Evolutionary conservation across 2,888 invertebrate genomes (phyloP), one percentile per base, ranked within the genome.

Genomic region (Lathronympha strigana): DNA sequence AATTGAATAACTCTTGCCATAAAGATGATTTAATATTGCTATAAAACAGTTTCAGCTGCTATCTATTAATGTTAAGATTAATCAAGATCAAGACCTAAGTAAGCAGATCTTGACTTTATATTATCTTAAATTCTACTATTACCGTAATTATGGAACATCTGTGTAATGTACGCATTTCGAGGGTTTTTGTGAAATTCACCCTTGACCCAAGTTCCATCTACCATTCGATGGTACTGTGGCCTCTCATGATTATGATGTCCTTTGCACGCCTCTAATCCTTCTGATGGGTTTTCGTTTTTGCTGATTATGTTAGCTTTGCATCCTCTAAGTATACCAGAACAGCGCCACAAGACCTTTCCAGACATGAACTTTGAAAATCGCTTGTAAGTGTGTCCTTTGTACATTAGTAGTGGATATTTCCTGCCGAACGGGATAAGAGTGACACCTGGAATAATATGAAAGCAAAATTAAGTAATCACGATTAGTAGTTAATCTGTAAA

Each of bases 281-380:
- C 63, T 21, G 25, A 45, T 28, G 50, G 64, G 38, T 66, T 67
- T 55, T 69, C 61, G 31, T 50, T 67, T 25, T 15, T 53, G 49
- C 66, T 67, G n/a, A 66, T 47, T 17, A 71, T 54, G 40, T 53
- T 64, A 0, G 72, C 72, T 55, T 66, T 67, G 54, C 72, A 72
- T 8, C 71, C 72, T 17, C 61, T 70, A 1, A 61, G 47, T 11
- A 58, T 40, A 6, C 64, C 62, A 9, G 70, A 69, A 45, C 72
- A 73, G 19, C 68, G 50, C 72, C 72, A 73, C 1, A 63, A 51
- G 15, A 69, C 62, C n/a, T 50, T 55, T 6, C 69, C 71, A 3
- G 66, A 54, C 15, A 61, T 51, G 11, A 61, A 45, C 28, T 68
- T 64, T 11, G 54, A 47, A 31, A 53, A 57, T 9, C 61, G 45